Evolutionary conservation across 1,140 invertebrate genomes (phyloP), one percentile per base, ranked within the genome.

Genomic region (Cylas formicarius): DNA sequence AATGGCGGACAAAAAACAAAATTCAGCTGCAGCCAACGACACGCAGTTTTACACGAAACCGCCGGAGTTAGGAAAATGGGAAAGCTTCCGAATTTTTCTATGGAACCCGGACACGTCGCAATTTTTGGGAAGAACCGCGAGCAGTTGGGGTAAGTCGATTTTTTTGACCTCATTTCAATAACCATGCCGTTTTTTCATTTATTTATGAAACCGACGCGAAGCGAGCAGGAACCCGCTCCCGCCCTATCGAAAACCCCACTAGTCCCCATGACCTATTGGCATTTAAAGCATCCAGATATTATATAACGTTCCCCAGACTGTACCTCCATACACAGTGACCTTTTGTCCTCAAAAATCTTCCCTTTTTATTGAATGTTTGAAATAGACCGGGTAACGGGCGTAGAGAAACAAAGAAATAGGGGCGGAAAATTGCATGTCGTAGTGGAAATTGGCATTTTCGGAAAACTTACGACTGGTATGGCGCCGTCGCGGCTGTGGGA

Each of bases 51-150:
- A 87, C 66, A 66, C 77, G 34, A 80, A 82, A 46, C 83, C 84
- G 54, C 82, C 82, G 44, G 82, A 84, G 67, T 76, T 86, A 52
- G 80, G 81, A 55, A 83, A 81, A 76, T 89, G 86, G 86, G 84
- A 90, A 67, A 75, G 81, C 53, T 86, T 91, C 71, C 80, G 72
- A 65, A 71, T 77, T 57, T 91, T 91, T 71, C 60, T 92, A 42
- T 93, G 82, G 78, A 90, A 93, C 72, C 81, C 84, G 45, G 84
- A 90, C 69, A 90, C 85, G 41, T 80, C 82, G 58, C 84, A 90
- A 68, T 82, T 91, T 65, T 71, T 91, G 51, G 90, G 90, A 48
- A 76, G 89, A 52, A 92, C 88, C 45, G 87, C 84, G 49, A 73
- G 80, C 55, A 90, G 86, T 70, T 93, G 89, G 89, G 86, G 88